These are phyloP conservation scores for Talpa occidentalis DNA, from an alignment of 2,113 vertebrate genomes.

Conservation along the genomic window DNA sequence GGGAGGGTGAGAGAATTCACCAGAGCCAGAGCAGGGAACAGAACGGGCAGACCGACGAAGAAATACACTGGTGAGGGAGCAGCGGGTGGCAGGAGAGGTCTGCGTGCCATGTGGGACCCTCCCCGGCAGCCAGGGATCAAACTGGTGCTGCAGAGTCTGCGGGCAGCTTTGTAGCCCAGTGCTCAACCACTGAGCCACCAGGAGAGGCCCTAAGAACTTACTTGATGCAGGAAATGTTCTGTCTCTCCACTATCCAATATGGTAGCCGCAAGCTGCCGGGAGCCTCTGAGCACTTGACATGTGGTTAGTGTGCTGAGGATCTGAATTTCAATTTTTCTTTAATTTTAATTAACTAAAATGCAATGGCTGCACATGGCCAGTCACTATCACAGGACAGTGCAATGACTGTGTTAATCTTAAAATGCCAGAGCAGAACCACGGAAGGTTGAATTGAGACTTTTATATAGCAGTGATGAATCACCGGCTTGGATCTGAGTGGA, in stretches of 20 bases:
- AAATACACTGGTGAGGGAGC: no score
- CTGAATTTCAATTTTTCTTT: background rate
- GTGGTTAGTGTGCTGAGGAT: background rate
- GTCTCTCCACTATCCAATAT: fast-evolving
- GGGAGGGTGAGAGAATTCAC: no score
- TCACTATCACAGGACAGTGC: fast-evolving
- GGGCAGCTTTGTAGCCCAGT: no score
- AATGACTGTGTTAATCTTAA: background rate
- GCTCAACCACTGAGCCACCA: no score
- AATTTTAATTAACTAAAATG: background rate
- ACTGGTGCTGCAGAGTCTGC: no score
- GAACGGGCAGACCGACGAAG: no score
- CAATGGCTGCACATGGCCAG: no score
- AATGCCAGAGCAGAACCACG: background rate
- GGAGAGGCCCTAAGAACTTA: background rate
- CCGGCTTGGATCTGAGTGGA: background rate
- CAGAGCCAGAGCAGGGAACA: no score
- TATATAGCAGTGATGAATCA: background rate
- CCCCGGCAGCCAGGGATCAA: no score
- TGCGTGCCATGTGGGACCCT: no score
- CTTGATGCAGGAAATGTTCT: background rate
- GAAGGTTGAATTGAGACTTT: background rate
- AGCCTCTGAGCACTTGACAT: background rate
- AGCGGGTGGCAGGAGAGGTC: no score
- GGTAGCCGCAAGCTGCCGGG: background rate